Evolutionary conservation across 2,113 vertebrate species (phyloP).

Genomic region (Plotosus lineatus): DNA sequence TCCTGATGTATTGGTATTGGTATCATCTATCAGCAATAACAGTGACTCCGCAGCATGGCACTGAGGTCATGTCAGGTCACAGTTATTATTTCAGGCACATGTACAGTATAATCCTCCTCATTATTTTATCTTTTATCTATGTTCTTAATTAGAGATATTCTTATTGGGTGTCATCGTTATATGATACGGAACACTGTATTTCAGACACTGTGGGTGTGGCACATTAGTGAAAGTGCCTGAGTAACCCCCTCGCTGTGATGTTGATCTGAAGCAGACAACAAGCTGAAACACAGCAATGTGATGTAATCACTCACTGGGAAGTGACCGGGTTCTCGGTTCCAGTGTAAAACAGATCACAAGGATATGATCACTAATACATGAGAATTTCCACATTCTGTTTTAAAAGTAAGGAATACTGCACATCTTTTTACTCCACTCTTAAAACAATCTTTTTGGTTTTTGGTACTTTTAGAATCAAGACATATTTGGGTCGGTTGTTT

Average conservation of each 20-base stretch:
- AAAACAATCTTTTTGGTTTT: too few species aligned
- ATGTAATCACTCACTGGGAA: neutral
- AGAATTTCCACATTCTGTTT: neutral
- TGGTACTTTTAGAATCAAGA: too few species aligned
- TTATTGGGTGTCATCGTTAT: neutral
- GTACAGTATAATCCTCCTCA: neutral
- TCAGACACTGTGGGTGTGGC: neutral
- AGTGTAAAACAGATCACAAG: neutral
- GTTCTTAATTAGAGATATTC: neutral
- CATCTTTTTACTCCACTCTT: too few species aligned
- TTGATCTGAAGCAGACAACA: neutral
- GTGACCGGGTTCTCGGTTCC: neutral
- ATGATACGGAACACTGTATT: neutral
- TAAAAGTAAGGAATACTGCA: neutral
- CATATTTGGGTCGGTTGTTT: too few species aligned
- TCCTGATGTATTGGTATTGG: neutral
- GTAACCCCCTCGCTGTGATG: neutral
- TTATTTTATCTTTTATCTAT: neutral
- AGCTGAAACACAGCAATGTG: neutral
- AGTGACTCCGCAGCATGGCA: too few species aligned
- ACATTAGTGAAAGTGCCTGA: neutral
- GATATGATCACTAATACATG: neutral
- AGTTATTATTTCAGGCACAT: neutral
- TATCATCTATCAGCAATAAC: too few species aligned
- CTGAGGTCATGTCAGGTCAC: neutral